phyloP scores from a whole-genome alignment of 1,140 invertebrate species.

The Trinorchestia longiramus region DNA sequence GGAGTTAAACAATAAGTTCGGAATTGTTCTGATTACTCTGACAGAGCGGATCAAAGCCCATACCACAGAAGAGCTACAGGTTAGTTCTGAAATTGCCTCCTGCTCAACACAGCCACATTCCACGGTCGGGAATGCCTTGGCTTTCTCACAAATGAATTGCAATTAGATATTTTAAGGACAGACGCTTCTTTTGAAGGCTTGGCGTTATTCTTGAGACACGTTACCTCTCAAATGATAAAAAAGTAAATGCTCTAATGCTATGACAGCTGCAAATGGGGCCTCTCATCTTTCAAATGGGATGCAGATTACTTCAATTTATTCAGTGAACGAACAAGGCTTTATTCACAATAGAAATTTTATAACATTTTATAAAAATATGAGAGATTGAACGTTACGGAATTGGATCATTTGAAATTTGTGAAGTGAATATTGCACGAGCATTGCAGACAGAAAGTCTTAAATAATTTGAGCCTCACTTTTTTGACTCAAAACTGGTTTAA shows the following conservation, averaged over 20 bases:
- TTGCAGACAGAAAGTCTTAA: too few species aligned
- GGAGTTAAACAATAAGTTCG: slow-evolving; percentile 42
- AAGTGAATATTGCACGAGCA: background rate
- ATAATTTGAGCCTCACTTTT: too few species aligned
- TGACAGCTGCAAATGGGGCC: background rate
- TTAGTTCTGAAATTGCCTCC: slow-evolving; percentile 26
- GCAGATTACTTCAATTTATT: background rate
- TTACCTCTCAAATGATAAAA: background rate
- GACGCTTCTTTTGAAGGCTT: background rate
- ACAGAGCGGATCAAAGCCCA: slow-evolving; percentile 41
- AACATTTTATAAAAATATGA: background rate
- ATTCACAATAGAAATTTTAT: background rate
- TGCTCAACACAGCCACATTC: slow-evolving; percentile 19
- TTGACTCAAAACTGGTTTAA: too few species aligned
- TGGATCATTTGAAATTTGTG: background rate
- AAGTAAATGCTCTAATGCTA: background rate
- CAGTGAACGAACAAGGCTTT: background rate
- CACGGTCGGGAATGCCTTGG: slow-evolving; percentile 12
- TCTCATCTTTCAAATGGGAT: background rate
- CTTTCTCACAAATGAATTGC: slow-evolving; percentile 35
- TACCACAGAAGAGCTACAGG: slow-evolving; percentile 32
- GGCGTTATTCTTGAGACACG: background rate
- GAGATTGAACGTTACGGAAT: background rate
- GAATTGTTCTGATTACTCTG: slow-evolving; percentile 42
- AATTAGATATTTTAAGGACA: slow-evolving; percentile 15